Conservation (phyloP, 2,113 vertebrate species). For the Mustelus asterias region DNA sequence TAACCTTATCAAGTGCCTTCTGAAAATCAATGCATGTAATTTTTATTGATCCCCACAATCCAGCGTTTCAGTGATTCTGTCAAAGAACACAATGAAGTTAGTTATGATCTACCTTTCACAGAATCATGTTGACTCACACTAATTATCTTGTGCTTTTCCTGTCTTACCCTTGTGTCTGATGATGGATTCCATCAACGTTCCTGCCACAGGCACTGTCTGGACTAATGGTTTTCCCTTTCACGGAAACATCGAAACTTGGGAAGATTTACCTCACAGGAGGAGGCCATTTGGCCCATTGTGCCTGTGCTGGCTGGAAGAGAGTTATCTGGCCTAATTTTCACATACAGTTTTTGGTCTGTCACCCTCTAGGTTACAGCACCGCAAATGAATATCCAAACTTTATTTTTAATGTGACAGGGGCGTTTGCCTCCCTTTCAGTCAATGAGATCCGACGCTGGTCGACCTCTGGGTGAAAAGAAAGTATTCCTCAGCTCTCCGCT, state of each 20-base stretch:
- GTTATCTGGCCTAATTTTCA: not conserved
- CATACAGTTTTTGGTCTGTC: not conserved
- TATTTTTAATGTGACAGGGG: not conserved
- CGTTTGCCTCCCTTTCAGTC: not conserved
- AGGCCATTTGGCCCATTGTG: too few species aligned
- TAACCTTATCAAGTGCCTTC: not conserved
- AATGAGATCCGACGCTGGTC: not conserved
- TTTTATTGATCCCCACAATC: not conserved
- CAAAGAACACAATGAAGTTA: not conserved
- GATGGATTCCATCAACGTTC: not conserved
- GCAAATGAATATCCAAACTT: not conserved
- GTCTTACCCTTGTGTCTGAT: not conserved
- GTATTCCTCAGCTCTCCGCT: not conserved
- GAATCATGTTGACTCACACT: not conserved
- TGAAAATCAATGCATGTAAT: not conserved
- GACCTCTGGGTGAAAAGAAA: not conserved
- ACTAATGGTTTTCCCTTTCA: not conserved
- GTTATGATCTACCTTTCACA: not conserved
- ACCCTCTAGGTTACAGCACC: not conserved
- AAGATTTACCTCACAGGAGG: not conserved
- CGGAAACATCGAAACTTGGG: not conserved
- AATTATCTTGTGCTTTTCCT: constrained; percentile 4
- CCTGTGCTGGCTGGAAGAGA: not conserved
- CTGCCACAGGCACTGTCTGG: not conserved
- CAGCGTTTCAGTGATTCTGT: not conserved